phyloP scores from a whole-genome alignment of 2,888 invertebrate species.

The Lapara coniferarum region DNA sequence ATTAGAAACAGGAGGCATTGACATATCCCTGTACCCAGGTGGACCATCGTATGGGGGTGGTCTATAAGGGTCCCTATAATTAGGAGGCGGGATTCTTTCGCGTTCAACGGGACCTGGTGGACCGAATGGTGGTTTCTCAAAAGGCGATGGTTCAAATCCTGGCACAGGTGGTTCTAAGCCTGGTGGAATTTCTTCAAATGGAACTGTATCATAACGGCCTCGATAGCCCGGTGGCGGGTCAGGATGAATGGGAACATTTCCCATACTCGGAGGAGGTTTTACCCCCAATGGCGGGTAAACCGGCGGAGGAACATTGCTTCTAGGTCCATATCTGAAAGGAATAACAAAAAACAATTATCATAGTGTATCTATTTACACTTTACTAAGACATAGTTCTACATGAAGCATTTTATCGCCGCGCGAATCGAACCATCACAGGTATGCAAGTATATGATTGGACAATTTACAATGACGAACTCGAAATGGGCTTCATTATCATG shows the following conservation, averaged over 20 bases:
- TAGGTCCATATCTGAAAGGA: constrained; percentile 73
- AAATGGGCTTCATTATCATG: neutral
- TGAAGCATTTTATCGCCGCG: constrained; percentile 44
- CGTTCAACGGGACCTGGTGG: constrained; percentile 65
- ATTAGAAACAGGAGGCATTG: constrained; percentile 56
- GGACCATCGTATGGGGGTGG: constrained; percentile 67
- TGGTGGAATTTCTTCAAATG: constrained; percentile 84
- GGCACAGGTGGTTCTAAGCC: constrained; percentile 86
- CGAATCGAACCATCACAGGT: constrained; percentile 53
- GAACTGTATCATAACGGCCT: constrained; percentile 71
- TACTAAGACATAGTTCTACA: constrained; percentile 2
- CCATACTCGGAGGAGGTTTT: constrained; percentile 67
- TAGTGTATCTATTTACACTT: neutral
- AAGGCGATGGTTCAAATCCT: constrained; percentile 84
- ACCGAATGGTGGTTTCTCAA: constrained; percentile 76
- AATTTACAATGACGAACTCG: constrained; percentile 15
- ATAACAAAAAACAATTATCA: constrained; percentile 34
- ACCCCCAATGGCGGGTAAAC: constrained; percentile 64
- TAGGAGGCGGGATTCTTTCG: constrained; percentile 66
- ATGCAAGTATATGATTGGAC: constrained; percentile 9
- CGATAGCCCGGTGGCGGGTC: constrained; percentile 70
- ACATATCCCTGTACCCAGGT: constrained; percentile 60
- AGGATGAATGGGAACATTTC: constrained; percentile 54
- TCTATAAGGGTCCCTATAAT: constrained; percentile 70
- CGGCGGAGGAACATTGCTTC: constrained; percentile 64